Percentiles rank a stretch among this genome's conserved stretches.
Conservation (phyloP, 2,113 vertebrate genomes). For the Micromys minutus region DNA sequence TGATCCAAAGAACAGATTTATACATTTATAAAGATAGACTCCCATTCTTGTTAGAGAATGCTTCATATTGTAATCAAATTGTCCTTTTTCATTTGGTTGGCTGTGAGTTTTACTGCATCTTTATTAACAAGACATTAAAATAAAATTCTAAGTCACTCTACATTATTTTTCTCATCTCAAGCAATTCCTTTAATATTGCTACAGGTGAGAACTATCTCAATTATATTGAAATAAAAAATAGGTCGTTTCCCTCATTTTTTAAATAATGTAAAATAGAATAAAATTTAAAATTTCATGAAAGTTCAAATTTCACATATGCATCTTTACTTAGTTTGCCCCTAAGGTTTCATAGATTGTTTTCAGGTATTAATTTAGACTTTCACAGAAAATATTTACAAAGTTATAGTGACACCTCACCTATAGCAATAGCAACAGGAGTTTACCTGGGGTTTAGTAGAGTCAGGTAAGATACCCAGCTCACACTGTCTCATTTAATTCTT, state of each 20-base stretch:
- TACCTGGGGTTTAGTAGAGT: not conserved
- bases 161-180: not conserved
- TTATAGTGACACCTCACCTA: not conserved
- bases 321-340: constrained; percentile 31
- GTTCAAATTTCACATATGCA: not conserved
- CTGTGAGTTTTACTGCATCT: constrained; percentile 17
- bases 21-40: not conserved
- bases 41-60: constrained; percentile 30
- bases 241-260: not conserved
- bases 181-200: constrained; percentile 37
- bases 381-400: constrained; percentile 27
- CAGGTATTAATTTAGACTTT: constrained; percentile 25
- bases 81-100: constrained; percentile 19
- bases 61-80: constrained; percentile 47
- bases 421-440: not conserved
- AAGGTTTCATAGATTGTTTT: not conserved
- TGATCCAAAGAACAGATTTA: not conserved
- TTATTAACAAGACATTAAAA: not conserved
- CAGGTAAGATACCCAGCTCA: not conserved
- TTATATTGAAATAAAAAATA: constrained; percentile 34
- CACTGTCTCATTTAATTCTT: not conserved
- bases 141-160: not conserved
- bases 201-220: not conserved
- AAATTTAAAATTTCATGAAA: constrained; percentile 28
- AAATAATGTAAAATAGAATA: not conserved